These are phyloP conservation scores for Labeo calbasu DNA, from an alignment of 2,797 vertebrate genomes.

Conservation along the genomic window DNA sequence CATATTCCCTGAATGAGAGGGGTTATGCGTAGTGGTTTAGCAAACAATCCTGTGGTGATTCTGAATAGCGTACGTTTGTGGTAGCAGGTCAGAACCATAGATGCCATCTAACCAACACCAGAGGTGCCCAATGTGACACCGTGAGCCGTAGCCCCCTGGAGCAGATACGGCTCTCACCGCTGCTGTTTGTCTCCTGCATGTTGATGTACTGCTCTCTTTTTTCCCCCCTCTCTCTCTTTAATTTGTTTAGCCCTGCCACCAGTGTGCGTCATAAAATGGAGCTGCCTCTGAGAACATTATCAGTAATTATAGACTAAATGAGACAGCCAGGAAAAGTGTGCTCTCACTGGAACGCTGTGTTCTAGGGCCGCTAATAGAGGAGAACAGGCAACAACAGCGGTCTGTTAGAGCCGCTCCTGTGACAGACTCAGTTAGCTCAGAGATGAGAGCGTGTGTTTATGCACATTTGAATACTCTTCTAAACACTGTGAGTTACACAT, in stretches of 20 bases:
- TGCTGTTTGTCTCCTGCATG: conserved; percentile 47
- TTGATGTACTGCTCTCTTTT: conserved; percentile 43
- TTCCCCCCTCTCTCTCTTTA: not conserved
- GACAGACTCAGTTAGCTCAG: conserved; percentile 26
- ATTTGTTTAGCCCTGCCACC: conserved; percentile 43
- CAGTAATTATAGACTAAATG: conserved; percentile 75
- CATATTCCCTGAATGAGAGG: not conserved
- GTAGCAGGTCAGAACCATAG: conserved; percentile 24
- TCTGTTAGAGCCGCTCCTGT: conserved; percentile 21
- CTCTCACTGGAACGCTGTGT: conserved; percentile 71
- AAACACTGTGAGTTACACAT: conserved; percentile 11
- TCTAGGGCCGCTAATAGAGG: conserved; percentile 58
- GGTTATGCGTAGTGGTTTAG: not conserved
- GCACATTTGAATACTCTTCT: conserved; percentile 5
- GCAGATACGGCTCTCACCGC: conserved; percentile 39
- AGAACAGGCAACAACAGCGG: conserved; percentile 61
- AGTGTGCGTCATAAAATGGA: conserved; percentile 57
- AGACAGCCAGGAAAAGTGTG: conserved; percentile 65
- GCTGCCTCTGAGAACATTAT: conserved; percentile 64
- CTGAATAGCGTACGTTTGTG: conserved; percentile 32
- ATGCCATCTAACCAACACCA: conserved; percentile 36
- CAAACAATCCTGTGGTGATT: conserved; percentile 47
- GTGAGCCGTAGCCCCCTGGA: conserved; percentile 31
- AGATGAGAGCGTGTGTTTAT: conserved; percentile 6
- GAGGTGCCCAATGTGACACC: conserved; percentile 47